These are phyloP conservation scores for Bujurquina vittata DNA, from an alignment of 2,113 vertebrate genomes.

Conservation along the genomic window DNA sequence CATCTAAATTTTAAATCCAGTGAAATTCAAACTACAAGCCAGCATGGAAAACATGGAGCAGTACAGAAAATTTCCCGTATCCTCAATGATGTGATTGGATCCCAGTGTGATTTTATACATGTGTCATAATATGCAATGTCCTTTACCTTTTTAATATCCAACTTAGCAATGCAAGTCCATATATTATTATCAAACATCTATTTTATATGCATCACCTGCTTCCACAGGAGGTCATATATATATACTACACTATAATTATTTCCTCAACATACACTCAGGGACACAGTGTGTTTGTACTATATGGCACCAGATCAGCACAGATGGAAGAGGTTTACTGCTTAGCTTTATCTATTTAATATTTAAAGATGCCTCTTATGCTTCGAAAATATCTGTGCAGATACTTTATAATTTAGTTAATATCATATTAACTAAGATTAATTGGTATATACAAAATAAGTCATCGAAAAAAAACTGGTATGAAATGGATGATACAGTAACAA, in stretches of 20 bases:
- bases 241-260: conserved; percentile 11
- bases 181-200: not conserved
- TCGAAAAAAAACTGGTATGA: not conserved
- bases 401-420: not conserved
- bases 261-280: not conserved
- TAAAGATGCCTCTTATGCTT: not conserved
- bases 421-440: not conserved
- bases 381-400: not conserved
- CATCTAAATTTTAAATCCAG: not conserved
- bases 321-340: not conserved
- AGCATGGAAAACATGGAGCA: not conserved
- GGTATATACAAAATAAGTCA: not conserved
- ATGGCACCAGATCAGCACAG: not conserved
- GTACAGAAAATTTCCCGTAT: not conserved
- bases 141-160: not conserved
- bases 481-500: not conserved
- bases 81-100: not conserved
- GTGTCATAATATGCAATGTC: not conserved
- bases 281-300: not conserved
- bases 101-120: not conserved
- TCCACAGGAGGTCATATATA: not conserved
- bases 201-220: not conserved
- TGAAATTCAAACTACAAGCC: not conserved
- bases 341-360: not conserved
- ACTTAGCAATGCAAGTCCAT: not conserved